Base-by-base conservation (phyloP, 1,140 invertebrate genomes). In the Temnothorax nylanderi region DNA sequence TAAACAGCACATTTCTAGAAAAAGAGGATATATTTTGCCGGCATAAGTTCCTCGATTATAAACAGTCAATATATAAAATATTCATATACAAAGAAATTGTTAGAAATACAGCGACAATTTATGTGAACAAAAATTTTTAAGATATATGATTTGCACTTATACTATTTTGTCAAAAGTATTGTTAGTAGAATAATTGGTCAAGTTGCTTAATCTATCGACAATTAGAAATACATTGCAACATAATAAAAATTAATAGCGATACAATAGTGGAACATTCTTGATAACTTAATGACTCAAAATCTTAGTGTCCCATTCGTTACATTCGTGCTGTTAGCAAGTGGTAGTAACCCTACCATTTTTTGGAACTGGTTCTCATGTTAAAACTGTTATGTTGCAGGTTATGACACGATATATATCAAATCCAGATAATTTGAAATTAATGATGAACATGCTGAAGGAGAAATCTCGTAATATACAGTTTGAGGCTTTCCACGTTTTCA, bases 401-500 rank as follows among this genome's bases (percentile, higher is more conserved):
- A 99, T 99, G 99, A 99, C 99, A 69, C 97, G 98, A 91, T 99
- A 99, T 96, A 99, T 99, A 95, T 99, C 99, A 88, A 99, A 99
- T 96, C 99, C 99, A 16, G 99, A 99, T 94, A 99, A 99, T 96
- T 96, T 99, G 67, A 99, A 99, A 95, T 96, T 99, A 85, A 99
- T 99, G 99, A 99, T 99, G 99, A 99, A 99, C 95, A 99, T 99
- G 99, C 96, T 99, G 89, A 99, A 99, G 96, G 99, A 99, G 95
- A 99, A 99, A 95, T 99, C 99, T 92, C 97, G 99, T 92, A 99
- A 99, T 96, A 99, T 99, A 93, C 99, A 99, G 95, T 99, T 99
- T 96, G 99, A 99, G 97, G 99, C 99, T 95, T 99, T 99, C 96
- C 99, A 99, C 96, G 99, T 99, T 92, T 99, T 99, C 96, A 99